Evolutionary conservation across 2,113 vertebrate genomes (phyloP), one percentile per base, ranked within the genome.

Genomic region (Orycteropus afer): DNA sequence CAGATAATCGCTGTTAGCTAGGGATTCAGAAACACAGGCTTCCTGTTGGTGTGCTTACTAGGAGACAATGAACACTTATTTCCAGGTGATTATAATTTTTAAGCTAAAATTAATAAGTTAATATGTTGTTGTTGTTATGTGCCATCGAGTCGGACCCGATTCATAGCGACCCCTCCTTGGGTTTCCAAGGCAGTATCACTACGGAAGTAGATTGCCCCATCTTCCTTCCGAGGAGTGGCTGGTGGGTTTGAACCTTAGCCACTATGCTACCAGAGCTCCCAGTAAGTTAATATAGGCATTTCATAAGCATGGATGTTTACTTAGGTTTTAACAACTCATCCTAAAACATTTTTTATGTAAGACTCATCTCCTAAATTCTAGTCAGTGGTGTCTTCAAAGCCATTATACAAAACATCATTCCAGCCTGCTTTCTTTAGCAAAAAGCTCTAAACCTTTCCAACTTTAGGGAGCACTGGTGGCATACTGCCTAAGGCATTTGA

Each of bases 341-440:
- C 57, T 74, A 59, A 87, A 94, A 67, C 13, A 51, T n/a, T 80
- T 76, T 94, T 88, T 84, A 40, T 79, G 18, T 59, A 81, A 25
- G n/a, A 78, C 20, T 93, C 40, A 86, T 76, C 37, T 45, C 40
- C 12, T 94, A 79, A 63, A 95, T 86, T 89, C 80, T 93, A 81
- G 37, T 27, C 32, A 42, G 23, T 15, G 80, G 74, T 94, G 42
- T 91, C 20, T 80, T 79, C 34, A 65, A 34, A 93, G 47, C 37
- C 69, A 65, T 94, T 91, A 9, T 91, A 80, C 77, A 51, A 96
- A 91, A 49, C 18, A 63, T 53, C 2, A 47, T 89, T 91, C 65
- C n/a, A 77, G 25, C 45, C 51, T 73, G 1, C 85, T 95, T 78
- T 65, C 67, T 78, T 86, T 20, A 83, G 5, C 80, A 91, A 53